Evolutionary conservation across 2,888 invertebrate species (phyloP).

Genomic region (Leptodirus hochenwartii): DNA sequence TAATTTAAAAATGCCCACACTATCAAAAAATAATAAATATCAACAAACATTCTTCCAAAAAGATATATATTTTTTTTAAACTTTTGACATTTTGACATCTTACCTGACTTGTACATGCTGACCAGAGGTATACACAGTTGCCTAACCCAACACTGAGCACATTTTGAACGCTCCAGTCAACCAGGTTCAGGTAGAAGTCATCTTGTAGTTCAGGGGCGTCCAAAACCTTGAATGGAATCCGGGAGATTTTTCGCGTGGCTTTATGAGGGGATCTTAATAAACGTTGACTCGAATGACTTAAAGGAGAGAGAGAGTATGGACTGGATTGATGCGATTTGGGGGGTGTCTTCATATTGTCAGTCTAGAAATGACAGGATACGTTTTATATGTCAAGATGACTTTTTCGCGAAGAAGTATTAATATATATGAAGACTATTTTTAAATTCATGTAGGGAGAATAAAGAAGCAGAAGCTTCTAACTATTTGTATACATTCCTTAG

Average conservation of each 20-base stretch:
- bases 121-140: constrained; percentile 97
- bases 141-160: constrained; percentile 95
- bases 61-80: constrained; percentile 4
- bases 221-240: constrained; percentile 95
- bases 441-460: no score
- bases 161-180: constrained; percentile 99
- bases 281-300: constrained; percentile 90
- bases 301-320: constrained; percentile 87
- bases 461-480: no score
- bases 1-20: no score
- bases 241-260: constrained; percentile 94
- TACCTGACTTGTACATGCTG: constrained; percentile 92
- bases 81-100: no score
- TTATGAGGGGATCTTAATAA: constrained; percentile 87
- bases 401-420: no score
- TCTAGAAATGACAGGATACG: constrained; percentile 16
- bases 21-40: no score
- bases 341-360: constrained; percentile 44
- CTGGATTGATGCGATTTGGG: constrained; percentile 50
- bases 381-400: no score
- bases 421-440: no score
- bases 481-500: no score
- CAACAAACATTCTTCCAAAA: no score
- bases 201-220: constrained; percentile 96
- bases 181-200: constrained; percentile 96